Conservation (phyloP, 2,888 invertebrate genomes). For the Andrena flavipes region DNA sequence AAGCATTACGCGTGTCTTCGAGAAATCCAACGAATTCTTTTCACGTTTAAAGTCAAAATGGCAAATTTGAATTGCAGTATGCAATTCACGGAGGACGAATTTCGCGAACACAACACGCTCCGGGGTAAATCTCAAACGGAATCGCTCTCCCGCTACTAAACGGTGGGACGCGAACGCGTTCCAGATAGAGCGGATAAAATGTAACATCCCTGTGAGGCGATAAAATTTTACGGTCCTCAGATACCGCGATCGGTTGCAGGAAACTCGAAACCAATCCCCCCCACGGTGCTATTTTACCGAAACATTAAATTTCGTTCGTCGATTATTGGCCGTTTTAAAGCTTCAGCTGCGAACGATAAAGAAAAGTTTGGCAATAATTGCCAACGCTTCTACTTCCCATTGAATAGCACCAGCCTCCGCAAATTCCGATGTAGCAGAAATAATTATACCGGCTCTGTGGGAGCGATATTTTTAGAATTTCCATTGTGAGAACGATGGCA, state of each 20-base stretch:
- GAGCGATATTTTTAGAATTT: too few species aligned
- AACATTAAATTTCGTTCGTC: neutral
- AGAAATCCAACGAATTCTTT: too few species aligned
- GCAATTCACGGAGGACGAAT: neutral
- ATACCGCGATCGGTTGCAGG: neutral
- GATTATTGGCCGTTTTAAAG: too few species aligned
- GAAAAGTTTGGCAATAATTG: too few species aligned
- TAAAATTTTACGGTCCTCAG: slow-evolving; percentile 31
- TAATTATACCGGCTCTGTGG: too few species aligned
- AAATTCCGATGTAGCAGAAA: too few species aligned
- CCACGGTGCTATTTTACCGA: too few species aligned
- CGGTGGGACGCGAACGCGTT: neutral
- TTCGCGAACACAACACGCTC: neutral
- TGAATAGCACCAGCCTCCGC: too few species aligned
- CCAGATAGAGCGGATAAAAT: neutral
- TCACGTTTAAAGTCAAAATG: neutral
- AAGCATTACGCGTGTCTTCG: too few species aligned
- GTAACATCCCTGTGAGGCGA: neutral
- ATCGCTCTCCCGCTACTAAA: neutral
- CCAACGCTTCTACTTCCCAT: too few species aligned
- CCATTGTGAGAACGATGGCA: neutral
- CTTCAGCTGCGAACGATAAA: too few species aligned
- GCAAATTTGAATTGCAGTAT: neutral
- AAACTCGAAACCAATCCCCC: neutral
- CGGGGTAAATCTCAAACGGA: neutral